phyloP scores from a whole-genome alignment of 2,113 vertebrate species.

The Isurus oxyrinchus region DNA sequence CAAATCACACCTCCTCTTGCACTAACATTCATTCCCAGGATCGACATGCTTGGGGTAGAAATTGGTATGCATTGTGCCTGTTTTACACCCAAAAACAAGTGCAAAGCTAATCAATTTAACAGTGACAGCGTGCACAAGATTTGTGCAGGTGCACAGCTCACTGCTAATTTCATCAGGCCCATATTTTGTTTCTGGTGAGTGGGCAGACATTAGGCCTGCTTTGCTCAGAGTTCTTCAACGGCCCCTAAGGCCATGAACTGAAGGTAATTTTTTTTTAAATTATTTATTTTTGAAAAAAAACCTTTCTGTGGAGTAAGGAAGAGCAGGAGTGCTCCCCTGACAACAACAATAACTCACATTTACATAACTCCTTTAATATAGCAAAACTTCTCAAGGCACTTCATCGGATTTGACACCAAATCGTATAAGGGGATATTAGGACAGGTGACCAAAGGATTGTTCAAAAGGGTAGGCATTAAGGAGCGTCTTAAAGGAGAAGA shows the following conservation, averaged over 20 bases:
- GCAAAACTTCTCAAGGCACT: background rate
- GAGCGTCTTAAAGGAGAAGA: no score
- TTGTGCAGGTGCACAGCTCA: background rate
- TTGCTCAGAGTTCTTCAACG: background rate
- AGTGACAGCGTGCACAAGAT: background rate
- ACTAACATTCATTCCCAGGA: background rate
- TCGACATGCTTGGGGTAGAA: background rate
- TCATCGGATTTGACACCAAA: background rate
- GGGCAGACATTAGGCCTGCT: background rate
- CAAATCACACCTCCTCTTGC: background rate
- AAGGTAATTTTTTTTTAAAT: background rate
- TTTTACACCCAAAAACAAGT: background rate
- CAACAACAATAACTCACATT: background rate
- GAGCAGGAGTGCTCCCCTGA: background rate
- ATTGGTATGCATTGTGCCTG: background rate
- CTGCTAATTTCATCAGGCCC: background rate
- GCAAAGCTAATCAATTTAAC: background rate
- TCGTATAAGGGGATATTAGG: no score
- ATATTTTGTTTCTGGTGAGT: background rate
- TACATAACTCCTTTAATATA: background rate
- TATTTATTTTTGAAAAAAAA: background rate
- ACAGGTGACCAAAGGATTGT: no score
- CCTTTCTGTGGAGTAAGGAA: background rate
- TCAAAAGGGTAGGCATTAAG: no score
- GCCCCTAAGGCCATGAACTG: background rate